Conservation (phyloP, 2,888 invertebrate species). For the Patella ulyssiponensis region DNA sequence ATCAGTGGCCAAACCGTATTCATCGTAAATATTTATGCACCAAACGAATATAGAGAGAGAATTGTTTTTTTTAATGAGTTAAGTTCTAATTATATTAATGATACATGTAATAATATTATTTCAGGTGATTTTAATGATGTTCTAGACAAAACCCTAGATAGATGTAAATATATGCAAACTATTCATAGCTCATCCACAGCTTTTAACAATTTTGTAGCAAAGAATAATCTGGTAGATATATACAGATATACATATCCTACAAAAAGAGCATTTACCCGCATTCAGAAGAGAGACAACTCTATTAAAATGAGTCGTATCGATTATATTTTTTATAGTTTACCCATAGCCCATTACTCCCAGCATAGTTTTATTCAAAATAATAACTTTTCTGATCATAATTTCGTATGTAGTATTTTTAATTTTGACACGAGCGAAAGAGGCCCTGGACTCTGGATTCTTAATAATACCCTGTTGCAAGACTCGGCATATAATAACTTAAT, state of each 20-base stretch:
- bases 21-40: not conserved
- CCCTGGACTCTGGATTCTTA: not conserved
- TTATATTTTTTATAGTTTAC: not conserved
- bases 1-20: not conserved
- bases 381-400: not conserved
- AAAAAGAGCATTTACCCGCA: not conserved
- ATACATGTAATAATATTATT: no score
- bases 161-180: not conserved
- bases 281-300: not conserved
- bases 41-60: not conserved
- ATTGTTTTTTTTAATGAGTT: not conserved
- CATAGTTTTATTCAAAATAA: not conserved
- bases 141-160: not conserved
- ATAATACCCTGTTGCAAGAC: not conserved
- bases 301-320: not conserved
- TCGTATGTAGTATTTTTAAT: not conserved
- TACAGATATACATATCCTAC: not conserved
- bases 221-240: not conserved
- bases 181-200: not conserved
- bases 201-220: not conserved
- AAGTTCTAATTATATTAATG: no score
- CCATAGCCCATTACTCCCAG: not conserved
- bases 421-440: not conserved
- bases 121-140: conserved; percentile 1
- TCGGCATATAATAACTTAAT: not conserved